Evolutionary conservation across 2,113 vertebrate species (phyloP).

Genomic region (Prochilodus magdalenae): DNA sequence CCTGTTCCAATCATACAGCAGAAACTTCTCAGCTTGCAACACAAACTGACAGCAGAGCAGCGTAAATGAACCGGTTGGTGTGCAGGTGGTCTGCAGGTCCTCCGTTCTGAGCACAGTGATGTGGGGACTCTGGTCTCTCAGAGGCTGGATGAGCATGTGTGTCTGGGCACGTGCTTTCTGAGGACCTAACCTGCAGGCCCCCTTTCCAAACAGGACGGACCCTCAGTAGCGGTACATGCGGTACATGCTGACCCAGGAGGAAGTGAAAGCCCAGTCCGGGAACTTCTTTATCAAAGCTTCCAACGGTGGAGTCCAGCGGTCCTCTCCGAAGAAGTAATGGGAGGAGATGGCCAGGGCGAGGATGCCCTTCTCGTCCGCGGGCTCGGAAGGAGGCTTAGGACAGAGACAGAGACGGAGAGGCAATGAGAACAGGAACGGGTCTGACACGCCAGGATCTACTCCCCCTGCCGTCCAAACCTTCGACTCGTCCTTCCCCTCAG

Average conservation of each 20-base stretch:
- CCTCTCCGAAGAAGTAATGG: conserved; percentile 89
- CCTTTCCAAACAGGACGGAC: background rate
- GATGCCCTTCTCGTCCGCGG: conserved; percentile 77
- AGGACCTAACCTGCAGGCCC: background rate
- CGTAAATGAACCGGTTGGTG: background rate
- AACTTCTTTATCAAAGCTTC: conserved; percentile 78
- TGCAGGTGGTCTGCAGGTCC: background rate
- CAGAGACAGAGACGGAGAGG: background rate
- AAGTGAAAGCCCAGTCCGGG: conserved; percentile 89
- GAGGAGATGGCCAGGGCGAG: conserved; percentile 87
- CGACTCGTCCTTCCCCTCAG: no score
- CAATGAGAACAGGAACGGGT: background rate
- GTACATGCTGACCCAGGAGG: conserved; percentile 93
- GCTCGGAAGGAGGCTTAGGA: conserved; percentile 73
- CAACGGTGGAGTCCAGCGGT: conserved; percentile 83
- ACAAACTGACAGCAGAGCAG: background rate
- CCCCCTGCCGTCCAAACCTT: no score
- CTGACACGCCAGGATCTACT: no score
- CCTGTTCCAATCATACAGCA: background rate
- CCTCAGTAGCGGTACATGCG: conserved; percentile 83
- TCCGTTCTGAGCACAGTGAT: background rate
- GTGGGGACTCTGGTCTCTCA: background rate
- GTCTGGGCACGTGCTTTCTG: background rate
- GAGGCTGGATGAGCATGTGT: background rate
- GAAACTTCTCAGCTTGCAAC: background rate